These are phyloP conservation scores for Neomonachus schauinslandi DNA, from an alignment of 2,113 vertebrate genomes.

Conservation along the genomic window DNA sequence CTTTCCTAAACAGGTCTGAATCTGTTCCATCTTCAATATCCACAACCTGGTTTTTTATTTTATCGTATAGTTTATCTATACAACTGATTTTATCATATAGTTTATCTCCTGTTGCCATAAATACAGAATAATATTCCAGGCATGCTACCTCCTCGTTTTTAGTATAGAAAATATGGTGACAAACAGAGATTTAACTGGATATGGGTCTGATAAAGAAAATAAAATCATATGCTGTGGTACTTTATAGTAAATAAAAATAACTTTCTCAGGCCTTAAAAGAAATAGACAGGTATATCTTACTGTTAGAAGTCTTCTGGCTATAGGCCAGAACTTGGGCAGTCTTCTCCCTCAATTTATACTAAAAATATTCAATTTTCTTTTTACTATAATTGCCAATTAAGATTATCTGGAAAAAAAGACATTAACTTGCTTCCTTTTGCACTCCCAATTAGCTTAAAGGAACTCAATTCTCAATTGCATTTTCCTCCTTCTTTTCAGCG, in stretches of 20 bases:
- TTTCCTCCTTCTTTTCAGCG: slow-evolving; percentile 24
- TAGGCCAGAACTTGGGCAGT: slow-evolving; percentile 18
- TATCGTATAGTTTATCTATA: neutral
- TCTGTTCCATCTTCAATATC: neutral
- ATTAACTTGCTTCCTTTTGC: slow-evolving; percentile 54
- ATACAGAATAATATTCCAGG: slow-evolving; percentile 6
- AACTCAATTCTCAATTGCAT: slow-evolving; percentile 56
- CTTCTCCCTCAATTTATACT: slow-evolving; percentile 52
- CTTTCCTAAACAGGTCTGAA: neutral
- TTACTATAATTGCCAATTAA: slow-evolving; percentile 70
- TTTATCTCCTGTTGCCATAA: neutral
- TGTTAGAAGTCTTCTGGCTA: slow-evolving; percentile 33
- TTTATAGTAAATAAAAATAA: neutral
- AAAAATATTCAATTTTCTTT: slow-evolving; percentile 66
- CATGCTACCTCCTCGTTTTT: neutral
- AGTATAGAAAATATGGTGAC: neutral
- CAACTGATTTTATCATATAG: neutral
- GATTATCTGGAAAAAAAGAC: slow-evolving; percentile 26
- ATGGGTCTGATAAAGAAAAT: neutral
- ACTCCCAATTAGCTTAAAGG: slow-evolving; percentile 49
- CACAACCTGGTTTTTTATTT: neutral
- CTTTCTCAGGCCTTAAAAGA: neutral
- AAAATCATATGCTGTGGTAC: neutral
- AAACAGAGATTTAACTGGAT: neutral
- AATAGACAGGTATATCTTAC: slow-evolving; percentile 9